A percentile compares a stretch with the other conserved stretches of the same genome.
phyloP scores from a whole-genome alignment of 2,888 invertebrate species.

The Andrena praecox region DNA sequence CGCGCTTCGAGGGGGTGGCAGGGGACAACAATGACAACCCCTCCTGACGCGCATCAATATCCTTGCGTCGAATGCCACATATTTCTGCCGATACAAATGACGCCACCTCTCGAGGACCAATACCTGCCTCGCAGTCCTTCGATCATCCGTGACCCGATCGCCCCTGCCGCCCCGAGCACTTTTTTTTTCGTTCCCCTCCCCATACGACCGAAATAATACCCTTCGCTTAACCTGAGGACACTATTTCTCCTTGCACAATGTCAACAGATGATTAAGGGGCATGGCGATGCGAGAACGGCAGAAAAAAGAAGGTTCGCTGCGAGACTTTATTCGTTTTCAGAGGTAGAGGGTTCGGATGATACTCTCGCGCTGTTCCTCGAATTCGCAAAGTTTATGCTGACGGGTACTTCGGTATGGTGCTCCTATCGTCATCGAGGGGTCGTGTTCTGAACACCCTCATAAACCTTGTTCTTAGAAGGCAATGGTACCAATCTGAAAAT shows the following conservation, averaged over 20 bases:
- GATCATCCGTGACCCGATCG: slow-evolving; percentile 67
- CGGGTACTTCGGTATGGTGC: too few relatives aligned
- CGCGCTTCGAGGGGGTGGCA: slow-evolving; percentile 71
- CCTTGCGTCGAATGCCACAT: slow-evolving; percentile 76
- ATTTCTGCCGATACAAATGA: slow-evolving; percentile 79
- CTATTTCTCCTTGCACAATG: slow-evolving; percentile 38
- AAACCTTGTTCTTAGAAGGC: too few relatives aligned
- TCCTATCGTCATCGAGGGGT: too few relatives aligned
- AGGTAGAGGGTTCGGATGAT: not conserved
- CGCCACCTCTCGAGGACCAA: slow-evolving; percentile 70
- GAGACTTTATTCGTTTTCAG: not conserved
- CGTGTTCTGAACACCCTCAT: too few relatives aligned
- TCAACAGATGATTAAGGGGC: slow-evolving; percentile 45
- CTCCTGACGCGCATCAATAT: slow-evolving; percentile 77
- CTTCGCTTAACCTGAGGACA: slow-evolving; percentile 51
- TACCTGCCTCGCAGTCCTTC: slow-evolving; percentile 69
- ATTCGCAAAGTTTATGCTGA: not conserved
- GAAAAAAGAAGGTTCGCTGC: not conserved
- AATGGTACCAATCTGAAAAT: too few relatives aligned
- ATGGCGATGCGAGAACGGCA: slow-evolving; percentile 1
- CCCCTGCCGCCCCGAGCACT: slow-evolving; percentile 38
- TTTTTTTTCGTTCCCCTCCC: slow-evolving; percentile 27
- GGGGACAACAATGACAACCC: slow-evolving; percentile 76
- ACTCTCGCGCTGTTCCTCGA: not conserved
- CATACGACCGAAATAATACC: slow-evolving; percentile 58